phyloP scores from a whole-genome alignment of 1,140 invertebrate genomes.

The Drosophila sulfurigaster region DNA sequence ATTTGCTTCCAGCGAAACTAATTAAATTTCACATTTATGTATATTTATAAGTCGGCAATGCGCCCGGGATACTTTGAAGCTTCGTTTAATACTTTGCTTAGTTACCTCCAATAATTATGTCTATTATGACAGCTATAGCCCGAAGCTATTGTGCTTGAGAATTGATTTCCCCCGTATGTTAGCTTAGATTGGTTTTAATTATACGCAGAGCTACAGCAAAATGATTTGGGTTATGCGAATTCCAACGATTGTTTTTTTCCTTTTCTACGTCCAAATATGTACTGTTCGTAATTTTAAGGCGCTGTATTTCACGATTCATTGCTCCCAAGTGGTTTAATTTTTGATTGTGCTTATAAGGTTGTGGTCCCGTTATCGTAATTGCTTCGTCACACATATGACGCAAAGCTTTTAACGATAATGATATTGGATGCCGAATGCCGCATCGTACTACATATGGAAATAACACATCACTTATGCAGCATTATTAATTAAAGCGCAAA shows the following conservation, averaged over 20 bases:
- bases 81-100: constrained; percentile 66
- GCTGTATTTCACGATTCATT: constrained; percentile 43
- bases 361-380: constrained; percentile 44
- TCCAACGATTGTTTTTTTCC: constrained; percentile 11
- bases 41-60: constrained; percentile 40
- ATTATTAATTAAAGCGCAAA: constrained; percentile 10
- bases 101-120: constrained; percentile 61
- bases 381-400: constrained; percentile 1
- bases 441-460: constrained; percentile 4
- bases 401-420: constrained; percentile 5
- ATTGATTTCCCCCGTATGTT: constrained; percentile 45
- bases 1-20: constrained; percentile 19
- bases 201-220: not conserved
- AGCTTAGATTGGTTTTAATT: not conserved
- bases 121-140: constrained; percentile 57
- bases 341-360: constrained; percentile 37
- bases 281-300: constrained; percentile 32
- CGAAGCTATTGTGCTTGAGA: constrained; percentile 54
- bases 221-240: not conserved
- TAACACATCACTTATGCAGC: not conserved
- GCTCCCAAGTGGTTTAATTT: constrained; percentile 16
- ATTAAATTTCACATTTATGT: constrained; percentile 38
- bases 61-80: constrained; percentile 21
- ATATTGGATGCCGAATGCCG: not conserved
- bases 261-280: constrained; percentile 51